Conservation (phyloP, 1,140 invertebrate species). For the Bemisia tabaci region DNA sequence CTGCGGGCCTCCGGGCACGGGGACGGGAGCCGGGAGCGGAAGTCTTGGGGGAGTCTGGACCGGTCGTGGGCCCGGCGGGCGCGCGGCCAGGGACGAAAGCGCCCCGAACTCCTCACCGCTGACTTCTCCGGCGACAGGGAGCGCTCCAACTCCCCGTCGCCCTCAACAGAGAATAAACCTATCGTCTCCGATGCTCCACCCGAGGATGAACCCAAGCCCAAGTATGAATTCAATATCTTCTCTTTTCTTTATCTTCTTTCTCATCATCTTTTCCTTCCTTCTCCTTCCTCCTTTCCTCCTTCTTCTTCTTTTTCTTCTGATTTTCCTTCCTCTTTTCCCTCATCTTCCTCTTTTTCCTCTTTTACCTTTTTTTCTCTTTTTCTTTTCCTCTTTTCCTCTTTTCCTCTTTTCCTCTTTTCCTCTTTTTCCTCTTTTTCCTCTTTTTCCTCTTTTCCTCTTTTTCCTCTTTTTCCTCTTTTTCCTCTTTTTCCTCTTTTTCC, state of each 20-base stretch:
- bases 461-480: too few relatives aligned
- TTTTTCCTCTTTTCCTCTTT: too few relatives aligned
- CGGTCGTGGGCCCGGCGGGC: conserved; percentile 72
- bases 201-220: conserved; percentile 37
- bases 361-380: too few relatives aligned
- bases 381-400: too few relatives aligned
- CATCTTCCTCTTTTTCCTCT: too few relatives aligned
- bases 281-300: too few relatives aligned
- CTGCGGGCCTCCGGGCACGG: conserved; percentile 55
- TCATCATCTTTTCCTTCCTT: too few relatives aligned
- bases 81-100: conserved; percentile 45
- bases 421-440: too few relatives aligned
- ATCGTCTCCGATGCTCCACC: conserved; percentile 33
- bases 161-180: conserved; percentile 38
- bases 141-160: conserved; percentile 54
- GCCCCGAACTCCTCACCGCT: conserved; percentile 51
- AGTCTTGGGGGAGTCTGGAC: conserved; percentile 74
- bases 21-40: conserved; percentile 60
- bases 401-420: too few relatives aligned
- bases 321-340: too few relatives aligned
- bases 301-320: too few relatives aligned
- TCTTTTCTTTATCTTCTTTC: conserved; percentile 23
- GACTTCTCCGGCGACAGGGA: conserved; percentile 56
- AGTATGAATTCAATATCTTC: conserved; percentile 18
- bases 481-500: too few relatives aligned